phyloP scores from a whole-genome alignment of 2,888 invertebrate genomes.

The Drosophila rubida region DNA sequence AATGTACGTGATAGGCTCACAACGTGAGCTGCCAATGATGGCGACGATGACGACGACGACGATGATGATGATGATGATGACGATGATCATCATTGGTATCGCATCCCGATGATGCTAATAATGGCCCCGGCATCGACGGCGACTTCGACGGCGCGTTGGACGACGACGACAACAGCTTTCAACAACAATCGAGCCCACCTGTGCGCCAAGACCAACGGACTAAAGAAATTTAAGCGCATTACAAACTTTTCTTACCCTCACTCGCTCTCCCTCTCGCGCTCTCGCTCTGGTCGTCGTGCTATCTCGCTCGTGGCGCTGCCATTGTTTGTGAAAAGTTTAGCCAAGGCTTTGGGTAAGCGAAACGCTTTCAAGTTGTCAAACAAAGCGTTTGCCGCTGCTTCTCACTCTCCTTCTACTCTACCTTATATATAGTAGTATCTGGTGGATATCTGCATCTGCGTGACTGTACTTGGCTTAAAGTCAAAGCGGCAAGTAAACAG shows the following conservation, averaged over 20 bases:
- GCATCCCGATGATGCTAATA: slow-evolving; percentile 49
- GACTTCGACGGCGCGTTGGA: slow-evolving; percentile 1
- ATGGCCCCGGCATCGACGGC: slow-evolving; percentile 45
- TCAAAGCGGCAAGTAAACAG: slow-evolving; percentile 40
- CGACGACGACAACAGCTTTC: slow-evolving; percentile 73
- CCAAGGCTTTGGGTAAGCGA: slow-evolving; percentile 56
- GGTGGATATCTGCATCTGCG: slow-evolving; percentile 14
- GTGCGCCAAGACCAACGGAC: slow-evolving; percentile 45
- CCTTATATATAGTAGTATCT: not conserved
- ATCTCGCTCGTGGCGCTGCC: slow-evolving; percentile 25
- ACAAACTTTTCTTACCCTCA: slow-evolving; percentile 46
- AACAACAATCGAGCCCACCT: slow-evolving; percentile 71
- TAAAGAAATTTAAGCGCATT: slow-evolving; percentile 72
- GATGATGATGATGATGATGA: slow-evolving; percentile 13
- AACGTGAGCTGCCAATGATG: slow-evolving; percentile 49
- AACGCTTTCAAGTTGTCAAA: slow-evolving; percentile 58
- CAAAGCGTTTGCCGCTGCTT: slow-evolving; percentile 37
- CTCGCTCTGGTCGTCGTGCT: not conserved
- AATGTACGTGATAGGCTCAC: slow-evolving; percentile 81
- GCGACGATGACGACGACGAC: slow-evolving; percentile 27
- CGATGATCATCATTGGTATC: slow-evolving; percentile 11
- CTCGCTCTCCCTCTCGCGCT: not conserved
- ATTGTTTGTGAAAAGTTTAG: slow-evolving; percentile 62
- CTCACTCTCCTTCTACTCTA: not conserved
- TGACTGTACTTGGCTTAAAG: slow-evolving; percentile 36